A percentile compares a stretch with the other conserved stretches of the same genome.
Conservation (phyloP, 2,797 vertebrate genomes). For the Synaphobranchus kaupii region DNA sequence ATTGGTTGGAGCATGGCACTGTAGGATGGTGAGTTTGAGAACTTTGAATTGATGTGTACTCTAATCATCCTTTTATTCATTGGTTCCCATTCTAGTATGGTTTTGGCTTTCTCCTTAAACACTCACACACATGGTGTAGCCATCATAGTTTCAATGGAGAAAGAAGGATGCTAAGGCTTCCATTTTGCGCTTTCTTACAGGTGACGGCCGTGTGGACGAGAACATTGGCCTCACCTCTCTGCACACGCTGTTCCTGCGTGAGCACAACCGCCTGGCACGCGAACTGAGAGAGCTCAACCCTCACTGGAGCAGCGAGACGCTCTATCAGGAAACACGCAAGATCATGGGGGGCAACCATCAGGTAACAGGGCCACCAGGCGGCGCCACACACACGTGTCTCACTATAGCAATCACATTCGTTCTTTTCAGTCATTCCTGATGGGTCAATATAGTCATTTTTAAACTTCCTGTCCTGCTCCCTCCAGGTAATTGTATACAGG, state of each 20-base stretch:
- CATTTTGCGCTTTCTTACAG: slow-evolving; percentile 60
- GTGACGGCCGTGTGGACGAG: slow-evolving; percentile 80
- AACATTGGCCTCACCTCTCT: slow-evolving; percentile 78
- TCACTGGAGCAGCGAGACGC: slow-evolving; percentile 80
- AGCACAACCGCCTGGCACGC: slow-evolving; percentile 84
- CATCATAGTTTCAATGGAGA: no score
- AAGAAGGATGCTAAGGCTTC: not conserved
- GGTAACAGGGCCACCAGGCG: slow-evolving; percentile 58
- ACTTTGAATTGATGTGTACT: no score
- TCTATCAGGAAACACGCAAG: slow-evolving; percentile 87
- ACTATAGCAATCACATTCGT: not conserved
- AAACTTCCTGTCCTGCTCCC: slow-evolving; percentile 32
- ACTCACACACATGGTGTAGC: no score
- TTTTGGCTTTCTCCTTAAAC: no score
- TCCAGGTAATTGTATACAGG: slow-evolving; percentile 81
- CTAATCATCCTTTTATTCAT: no score
- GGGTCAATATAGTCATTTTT: not conserved
- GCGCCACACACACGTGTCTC: not conserved
- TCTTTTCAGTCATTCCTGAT: not conserved
- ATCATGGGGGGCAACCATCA: slow-evolving; percentile 82
- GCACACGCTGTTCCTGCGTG: slow-evolving; percentile 83
- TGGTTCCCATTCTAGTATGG: no score
- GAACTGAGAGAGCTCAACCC: slow-evolving; percentile 78
- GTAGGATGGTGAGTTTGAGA: no score
- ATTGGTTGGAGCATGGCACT: no score